These are phyloP conservation scores for Protobothrops flavoviridis DNA, from an alignment of 2,113 vertebrate species.

Conservation along the genomic window DNA sequence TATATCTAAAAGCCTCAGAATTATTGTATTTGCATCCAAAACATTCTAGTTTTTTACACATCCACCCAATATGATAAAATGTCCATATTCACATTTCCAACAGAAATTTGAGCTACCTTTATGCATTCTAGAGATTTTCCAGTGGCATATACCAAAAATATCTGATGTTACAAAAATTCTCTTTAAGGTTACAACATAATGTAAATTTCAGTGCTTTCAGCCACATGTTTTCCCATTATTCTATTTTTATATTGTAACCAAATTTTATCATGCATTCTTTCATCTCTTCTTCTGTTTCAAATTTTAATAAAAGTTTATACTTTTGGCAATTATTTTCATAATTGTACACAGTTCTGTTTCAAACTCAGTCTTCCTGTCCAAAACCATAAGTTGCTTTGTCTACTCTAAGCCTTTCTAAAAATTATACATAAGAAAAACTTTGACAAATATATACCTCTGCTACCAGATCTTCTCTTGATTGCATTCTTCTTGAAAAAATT, in stretches of 20 bases:
- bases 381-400: background rate
- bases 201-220: background rate
- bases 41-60: background rate
- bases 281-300: background rate
- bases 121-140: background rate
- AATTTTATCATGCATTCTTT: background rate
- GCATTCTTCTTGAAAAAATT: background rate
- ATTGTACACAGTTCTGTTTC: background rate
- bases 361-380: background rate
- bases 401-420: background rate
- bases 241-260: background rate
- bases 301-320: background rate
- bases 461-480: background rate
- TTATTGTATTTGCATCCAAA: background rate
- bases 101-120: background rate
- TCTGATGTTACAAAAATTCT: background rate
- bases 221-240: background rate
- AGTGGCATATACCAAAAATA: background rate
- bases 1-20: background rate
- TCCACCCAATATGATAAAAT: background rate
- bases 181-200: background rate
- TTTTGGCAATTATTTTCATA: background rate
- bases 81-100: background rate
- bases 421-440: background rate
- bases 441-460: background rate